Evolutionary conservation across 2,888 invertebrate species (phyloP).

Genomic region (Acleris literana): DNA sequence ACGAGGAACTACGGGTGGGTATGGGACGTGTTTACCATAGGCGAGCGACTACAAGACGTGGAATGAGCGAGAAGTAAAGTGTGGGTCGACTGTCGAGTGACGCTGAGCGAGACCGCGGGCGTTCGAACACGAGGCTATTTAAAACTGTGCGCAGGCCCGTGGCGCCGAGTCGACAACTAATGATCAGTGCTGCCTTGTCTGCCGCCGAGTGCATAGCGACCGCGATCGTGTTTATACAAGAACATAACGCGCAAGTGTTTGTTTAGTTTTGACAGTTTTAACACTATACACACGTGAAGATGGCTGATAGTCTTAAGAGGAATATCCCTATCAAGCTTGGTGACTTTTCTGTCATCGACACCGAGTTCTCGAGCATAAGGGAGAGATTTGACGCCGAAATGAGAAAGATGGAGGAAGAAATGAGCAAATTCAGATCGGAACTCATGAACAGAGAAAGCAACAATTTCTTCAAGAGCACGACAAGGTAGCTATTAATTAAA

Average conservation of each 20-base stretch:
- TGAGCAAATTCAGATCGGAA: conserved; percentile 96
- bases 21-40: conserved; percentile 10
- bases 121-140: conserved; percentile 81
- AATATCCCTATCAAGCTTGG: conserved; percentile 97
- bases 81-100: conserved; percentile 71
- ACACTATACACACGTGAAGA: conserved; percentile 74
- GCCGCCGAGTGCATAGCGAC: conserved; percentile 70
- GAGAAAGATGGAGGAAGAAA: conserved; percentile 99
- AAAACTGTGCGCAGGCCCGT: conserved; percentile 83
- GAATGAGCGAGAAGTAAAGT: conserved; percentile 82
- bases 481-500: conserved; percentile 85
- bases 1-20: conserved; percentile 21
- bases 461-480: conserved; percentile 95
- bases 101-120: conserved; percentile 69
- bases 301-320: conserved; percentile 93
- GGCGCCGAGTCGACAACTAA: conserved; percentile 81
- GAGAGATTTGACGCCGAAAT: conserved; percentile 98
- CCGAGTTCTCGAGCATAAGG: conserved; percentile 97
- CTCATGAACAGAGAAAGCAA: conserved; percentile 96
- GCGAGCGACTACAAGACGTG: conserved; percentile 51
- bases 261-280: conserved; percentile 74
- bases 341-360: conserved; percentile 97
- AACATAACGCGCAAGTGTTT: conserved; percentile 73
- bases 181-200: conserved; percentile 81
- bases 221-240: conserved; percentile 78